phyloP scores from a whole-genome alignment of 2,888 invertebrate genomes.

The Molorchus minor region DNA sequence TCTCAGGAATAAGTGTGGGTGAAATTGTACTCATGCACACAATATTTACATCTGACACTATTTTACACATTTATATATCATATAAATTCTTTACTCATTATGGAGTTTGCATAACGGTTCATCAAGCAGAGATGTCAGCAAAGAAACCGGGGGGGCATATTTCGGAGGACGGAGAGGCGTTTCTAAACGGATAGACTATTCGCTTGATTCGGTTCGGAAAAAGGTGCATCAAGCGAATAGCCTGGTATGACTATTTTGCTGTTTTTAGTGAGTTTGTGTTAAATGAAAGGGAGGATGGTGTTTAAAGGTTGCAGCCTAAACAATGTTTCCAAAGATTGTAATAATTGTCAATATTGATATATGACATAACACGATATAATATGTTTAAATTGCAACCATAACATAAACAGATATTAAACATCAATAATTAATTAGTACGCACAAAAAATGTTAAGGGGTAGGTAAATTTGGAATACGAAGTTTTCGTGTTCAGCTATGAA shows the following conservation, averaged over 20 bases:
- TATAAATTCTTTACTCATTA: slow-evolving; percentile 22
- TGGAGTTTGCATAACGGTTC: slow-evolving; percentile 46
- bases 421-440: no score
- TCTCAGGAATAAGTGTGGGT: slow-evolving; percentile 46
- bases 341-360: background rate
- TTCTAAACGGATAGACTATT: slow-evolving; percentile 5
- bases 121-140: slow-evolving; percentile 35
- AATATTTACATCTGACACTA: slow-evolving; percentile 37
- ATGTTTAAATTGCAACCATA: slow-evolving; percentile 18
- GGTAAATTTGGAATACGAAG: no score
- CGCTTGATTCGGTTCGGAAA: slow-evolving; percentile 5
- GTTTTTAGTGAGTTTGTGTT: slow-evolving; percentile 10
- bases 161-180: slow-evolving; percentile 13
- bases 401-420: slow-evolving; percentile 17
- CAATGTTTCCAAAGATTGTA: background rate
- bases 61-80: slow-evolving; percentile 5
- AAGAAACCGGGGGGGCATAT: slow-evolving; percentile 26
- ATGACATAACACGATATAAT: background rate
- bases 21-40: slow-evolving; percentile 52
- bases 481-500: no score
- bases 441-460: no score
- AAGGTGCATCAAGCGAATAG: background rate
- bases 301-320: slow-evolving; percentile 14
- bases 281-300: slow-evolving; percentile 18
- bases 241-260: background rate